Evolutionary conservation across 2,888 invertebrate genomes (phyloP).

Genomic region (Caenorhabditis doughertyi): DNA sequence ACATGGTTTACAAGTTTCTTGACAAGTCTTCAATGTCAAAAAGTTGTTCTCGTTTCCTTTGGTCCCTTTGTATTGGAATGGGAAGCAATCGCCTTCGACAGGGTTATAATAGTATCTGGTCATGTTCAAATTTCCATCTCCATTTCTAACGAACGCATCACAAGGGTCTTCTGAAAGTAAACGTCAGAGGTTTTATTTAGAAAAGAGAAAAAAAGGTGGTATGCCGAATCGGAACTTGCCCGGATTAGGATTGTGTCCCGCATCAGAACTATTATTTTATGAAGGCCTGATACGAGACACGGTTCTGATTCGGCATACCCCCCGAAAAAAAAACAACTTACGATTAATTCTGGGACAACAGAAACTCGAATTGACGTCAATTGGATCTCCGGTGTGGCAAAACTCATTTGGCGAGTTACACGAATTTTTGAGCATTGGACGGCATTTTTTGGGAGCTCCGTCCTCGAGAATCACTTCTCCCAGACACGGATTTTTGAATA

Average conservation of each 20-base stretch:
- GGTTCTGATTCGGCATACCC: too few relatives aligned
- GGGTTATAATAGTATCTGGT: conserved; percentile 77
- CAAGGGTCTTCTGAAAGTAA: conserved; percentile 71
- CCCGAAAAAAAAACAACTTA: conserved; percentile 49
- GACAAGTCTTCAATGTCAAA: conserved; percentile 76
- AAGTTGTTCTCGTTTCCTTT: conserved; percentile 81
- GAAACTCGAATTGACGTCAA: conserved; percentile 55
- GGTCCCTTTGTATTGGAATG: conserved; percentile 71
- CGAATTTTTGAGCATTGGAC: conserved; percentile 55
- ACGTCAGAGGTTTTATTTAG: too few relatives aligned
- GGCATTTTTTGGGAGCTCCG: conserved; percentile 66
- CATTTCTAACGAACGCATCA: conserved; percentile 68
- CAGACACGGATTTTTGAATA: conserved; percentile 77
- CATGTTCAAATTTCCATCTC: conserved; percentile 70
- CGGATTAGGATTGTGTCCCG: too few relatives aligned
- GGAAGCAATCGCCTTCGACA: conserved; percentile 66
- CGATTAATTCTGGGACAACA: conserved; percentile 74
- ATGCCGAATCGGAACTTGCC: too few relatives aligned
- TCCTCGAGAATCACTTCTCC: conserved; percentile 65
- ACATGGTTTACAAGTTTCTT: conserved; percentile 77
- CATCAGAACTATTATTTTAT: too few relatives aligned
- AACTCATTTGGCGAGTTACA: conserved; percentile 61
- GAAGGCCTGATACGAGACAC: too few relatives aligned
- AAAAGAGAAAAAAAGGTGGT: too few relatives aligned
- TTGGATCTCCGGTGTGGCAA: conserved; percentile 71